Conservation (phyloP, 1,140 invertebrate species). For the Pseudomyrmex cubaensis region DNA sequence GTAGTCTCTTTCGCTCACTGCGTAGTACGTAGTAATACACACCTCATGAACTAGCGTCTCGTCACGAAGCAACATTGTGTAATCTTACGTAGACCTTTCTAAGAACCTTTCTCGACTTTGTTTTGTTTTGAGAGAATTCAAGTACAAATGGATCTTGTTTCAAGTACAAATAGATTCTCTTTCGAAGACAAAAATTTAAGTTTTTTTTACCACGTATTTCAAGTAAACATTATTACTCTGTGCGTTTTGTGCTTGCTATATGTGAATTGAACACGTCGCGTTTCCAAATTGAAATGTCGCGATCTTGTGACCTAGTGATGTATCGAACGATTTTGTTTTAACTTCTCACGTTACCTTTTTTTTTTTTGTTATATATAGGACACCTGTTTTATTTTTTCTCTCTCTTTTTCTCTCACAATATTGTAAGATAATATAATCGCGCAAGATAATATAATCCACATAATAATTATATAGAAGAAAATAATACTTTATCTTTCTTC, state of each 20-base stretch:
- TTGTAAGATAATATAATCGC: too few species aligned
- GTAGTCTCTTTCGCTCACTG: not conserved
- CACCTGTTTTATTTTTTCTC: too few species aligned
- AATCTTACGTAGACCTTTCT: not conserved
- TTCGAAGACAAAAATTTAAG: too few species aligned
- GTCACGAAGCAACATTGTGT: constrained; percentile 13
- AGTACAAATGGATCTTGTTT: too few species aligned
- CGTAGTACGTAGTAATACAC: constrained; percentile 33
- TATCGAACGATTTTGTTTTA: not conserved
- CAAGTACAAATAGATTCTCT: too few species aligned
- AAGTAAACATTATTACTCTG: not conserved
- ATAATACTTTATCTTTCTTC: too few species aligned
- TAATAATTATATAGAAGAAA: too few species aligned
- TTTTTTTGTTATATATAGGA: not conserved
- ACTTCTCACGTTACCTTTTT: not conserved
- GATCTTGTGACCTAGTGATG: constrained; percentile 3
- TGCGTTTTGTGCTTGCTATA: not conserved
- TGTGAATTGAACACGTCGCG: constrained; percentile 25
- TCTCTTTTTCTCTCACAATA: too few species aligned
- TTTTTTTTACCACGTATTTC: not conserved
- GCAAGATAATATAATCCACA: too few species aligned
- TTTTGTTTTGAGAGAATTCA: not conserved
- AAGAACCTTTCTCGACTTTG: not conserved
- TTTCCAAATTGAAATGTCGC: constrained; percentile 36
- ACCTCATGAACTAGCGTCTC: not conserved